Base-by-base conservation (phyloP, 2,797 vertebrate species). In the Mastacembelus armatus region DNA sequence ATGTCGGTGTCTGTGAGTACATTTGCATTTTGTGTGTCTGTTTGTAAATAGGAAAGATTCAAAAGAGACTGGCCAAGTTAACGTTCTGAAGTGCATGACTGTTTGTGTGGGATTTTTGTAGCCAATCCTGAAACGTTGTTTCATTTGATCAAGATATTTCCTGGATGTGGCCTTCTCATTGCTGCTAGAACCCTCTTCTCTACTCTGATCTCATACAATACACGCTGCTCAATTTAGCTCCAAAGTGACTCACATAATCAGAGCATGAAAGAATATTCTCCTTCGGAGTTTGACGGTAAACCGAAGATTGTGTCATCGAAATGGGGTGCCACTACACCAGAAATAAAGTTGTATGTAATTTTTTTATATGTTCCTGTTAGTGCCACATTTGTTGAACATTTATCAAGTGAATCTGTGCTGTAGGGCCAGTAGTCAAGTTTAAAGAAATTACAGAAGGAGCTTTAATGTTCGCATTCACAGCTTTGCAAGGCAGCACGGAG, bases 291-390 rank as follows among this genome's bases (percentile, higher is more conserved):
- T 72, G 60, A 78, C 70, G 67, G 43, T 43, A 45, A 74, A 62
- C 33, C 0, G 50, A 71, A 68, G 81, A 84, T 51, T 74, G 67
- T 66, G 49, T 66, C 71, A 35, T 77, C 51, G 32, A 19, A 63
- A 90, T 89, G 89, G 86, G 88, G 4, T 83, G 78, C 74, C 47
- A 12, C 47, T 52, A 50, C 47, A 49, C 61, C 75, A 73, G 59
- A 77, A 86, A 62, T 67, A 49, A 83, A 84, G 74, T 88, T 77
- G 87, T 84, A 61, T 51, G 71, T 64, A 3, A 18, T 74, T 74
- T 62, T n/a, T 66, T 54, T 44, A 27, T 56, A 45, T 21, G 22
- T 33, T 67, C 18, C 33, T 76, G 45, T 57, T 29, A 35, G 49
- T 43, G 21, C 0, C 15, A 30, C 11, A 42, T 66, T 77, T 64